A percentile compares a stretch with the other conserved stretches of the same genome.
Conservation (phyloP, 2,888 invertebrate species). For the Eupithecia insigniata region DNA sequence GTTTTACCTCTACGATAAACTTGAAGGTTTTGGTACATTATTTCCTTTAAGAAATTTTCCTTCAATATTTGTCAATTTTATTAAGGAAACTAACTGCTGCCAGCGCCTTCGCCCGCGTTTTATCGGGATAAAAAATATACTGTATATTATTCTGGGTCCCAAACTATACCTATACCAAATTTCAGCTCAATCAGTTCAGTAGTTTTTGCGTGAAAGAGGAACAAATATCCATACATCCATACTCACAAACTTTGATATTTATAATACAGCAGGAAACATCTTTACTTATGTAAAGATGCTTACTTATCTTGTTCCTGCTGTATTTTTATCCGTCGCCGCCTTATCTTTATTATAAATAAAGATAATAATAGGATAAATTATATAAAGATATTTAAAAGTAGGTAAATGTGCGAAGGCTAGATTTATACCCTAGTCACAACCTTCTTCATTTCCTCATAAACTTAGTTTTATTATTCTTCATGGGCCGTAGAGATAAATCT, state of each 20-base stretch:
- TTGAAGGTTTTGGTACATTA: neutral
- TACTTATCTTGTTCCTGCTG: too few relatives aligned
- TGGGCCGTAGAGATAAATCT: neutral
- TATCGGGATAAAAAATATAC: too few relatives aligned
- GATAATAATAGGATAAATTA: too few relatives aligned
- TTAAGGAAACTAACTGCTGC: too few relatives aligned
- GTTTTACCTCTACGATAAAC: neutral
- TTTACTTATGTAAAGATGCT: neutral
- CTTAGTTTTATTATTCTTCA: neutral
- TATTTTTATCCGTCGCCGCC: too few relatives aligned
- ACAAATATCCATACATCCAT: too few relatives aligned
- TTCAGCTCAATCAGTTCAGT: too few relatives aligned
- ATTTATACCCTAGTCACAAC: neutral
- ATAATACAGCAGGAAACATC: neutral
- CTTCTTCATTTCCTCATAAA: constrained; percentile 1
- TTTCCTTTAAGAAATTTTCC: neutral
- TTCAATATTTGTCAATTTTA: neutral
- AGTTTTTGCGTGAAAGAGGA: too few relatives aligned
- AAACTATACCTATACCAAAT: too few relatives aligned
- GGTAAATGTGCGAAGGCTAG: neutral
- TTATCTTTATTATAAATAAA: neutral
- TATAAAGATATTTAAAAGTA: neutral
- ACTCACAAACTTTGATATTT: too few relatives aligned
- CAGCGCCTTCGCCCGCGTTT: too few relatives aligned
- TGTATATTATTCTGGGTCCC: too few relatives aligned